Base-by-base conservation (phyloP, 2,113 vertebrate species). In the Calyptommatus sinebrachiatus region DNA sequence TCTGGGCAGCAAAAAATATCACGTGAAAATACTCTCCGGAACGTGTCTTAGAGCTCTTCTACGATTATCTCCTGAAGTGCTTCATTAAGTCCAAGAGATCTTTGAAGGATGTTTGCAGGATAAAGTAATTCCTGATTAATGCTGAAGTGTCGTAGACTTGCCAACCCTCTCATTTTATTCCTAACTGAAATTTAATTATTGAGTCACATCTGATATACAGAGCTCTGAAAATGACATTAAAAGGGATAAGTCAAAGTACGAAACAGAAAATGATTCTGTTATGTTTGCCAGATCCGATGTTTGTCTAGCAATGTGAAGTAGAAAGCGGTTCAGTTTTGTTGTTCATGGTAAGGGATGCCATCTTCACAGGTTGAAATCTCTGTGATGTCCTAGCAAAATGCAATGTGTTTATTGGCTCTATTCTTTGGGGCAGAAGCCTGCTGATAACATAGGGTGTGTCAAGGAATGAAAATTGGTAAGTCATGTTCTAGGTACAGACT, bases 81-180 rank as follows among this genome's bases (percentile, higher is more conserved):
- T 88, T 92, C 89, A 84, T 91, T 92, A 88, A 87, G 29, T 79
- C 41, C 57, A 70, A 82, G 79, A 82, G 86, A 41, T 50, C 76
- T 82, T 76, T 45, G 81, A 87, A 92, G 91, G 85, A 84, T 83
- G 70, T 92, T 88, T 91, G 85, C 85, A 86, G 87, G 90, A 87
- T 68, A 72, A 87, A 84, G 79, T 74, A 7, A 7, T 86, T 87
- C 14, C 7, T 91, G 87, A 91, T 89, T 89, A 90, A 89, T 73
- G 66, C 79, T 87, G 75, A 90, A 90, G 83, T 83, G 89, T 84
- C 88, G 80, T 57, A 48, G 74, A 85, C 82, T 78, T 67, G 10
- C 82, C 81, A 78, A 77, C 81, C 79, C 76, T 71, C 53, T 62
- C 22, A 81, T 90, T 85, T 83, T 78, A 14, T 80, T 82, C 77